A percentile compares a stretch with the other conserved stretches of the same genome.
Evolutionary conservation across 1,140 invertebrate genomes (phyloP).

Genomic region (Vanessa atalanta): DNA sequence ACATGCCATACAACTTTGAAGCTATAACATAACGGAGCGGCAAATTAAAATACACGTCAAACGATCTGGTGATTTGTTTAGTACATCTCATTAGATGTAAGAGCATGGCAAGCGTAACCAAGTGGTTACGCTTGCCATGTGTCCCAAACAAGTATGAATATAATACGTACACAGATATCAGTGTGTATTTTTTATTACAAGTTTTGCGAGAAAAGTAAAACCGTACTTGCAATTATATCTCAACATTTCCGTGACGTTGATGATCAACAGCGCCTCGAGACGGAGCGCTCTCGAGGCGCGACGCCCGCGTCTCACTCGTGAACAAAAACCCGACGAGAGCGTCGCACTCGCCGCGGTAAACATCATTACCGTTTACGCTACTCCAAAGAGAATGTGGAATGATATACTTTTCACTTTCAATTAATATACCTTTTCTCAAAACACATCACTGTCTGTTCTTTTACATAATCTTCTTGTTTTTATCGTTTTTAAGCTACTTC

Average conservation of each 20-base stretch:
- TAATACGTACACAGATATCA: no score
- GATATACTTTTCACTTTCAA: neutral
- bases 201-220: neutral
- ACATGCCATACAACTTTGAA: no score
- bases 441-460: neutral
- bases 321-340: constrained; percentile 12
- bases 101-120: no score
- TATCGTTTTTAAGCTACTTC: neutral
- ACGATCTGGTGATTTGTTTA: no score
- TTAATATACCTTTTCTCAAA: neutral
- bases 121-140: no score
- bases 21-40: no score
- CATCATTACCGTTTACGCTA: constrained; percentile 24
- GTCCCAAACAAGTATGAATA: no score
- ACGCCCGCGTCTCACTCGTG: neutral
- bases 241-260: constrained; percentile 4
- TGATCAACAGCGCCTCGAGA: constrained; percentile 26
- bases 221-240: neutral
- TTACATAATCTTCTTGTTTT: neutral
- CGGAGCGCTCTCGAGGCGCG: constrained; percentile 8
- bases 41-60: no score
- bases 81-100: no score
- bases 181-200: no score
- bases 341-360: constrained; percentile 14
- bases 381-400: neutral